These are phyloP conservation scores for Rhyacophila evoluta DNA, from an alignment of 2,888 invertebrate species.

Conservation along the genomic window DNA sequence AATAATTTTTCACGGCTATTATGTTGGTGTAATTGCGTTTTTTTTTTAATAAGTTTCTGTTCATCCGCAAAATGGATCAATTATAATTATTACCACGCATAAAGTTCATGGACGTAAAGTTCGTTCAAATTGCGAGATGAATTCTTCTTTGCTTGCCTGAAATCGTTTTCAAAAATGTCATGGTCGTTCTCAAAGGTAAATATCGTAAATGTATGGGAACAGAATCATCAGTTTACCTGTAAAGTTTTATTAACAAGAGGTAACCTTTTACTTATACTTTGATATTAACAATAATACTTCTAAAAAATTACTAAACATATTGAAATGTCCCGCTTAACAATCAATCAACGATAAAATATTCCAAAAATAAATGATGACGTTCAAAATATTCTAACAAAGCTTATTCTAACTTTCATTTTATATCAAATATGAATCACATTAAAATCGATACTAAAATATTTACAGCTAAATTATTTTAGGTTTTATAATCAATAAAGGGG, in stretches of 20 bases:
- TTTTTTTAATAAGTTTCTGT: not conserved
- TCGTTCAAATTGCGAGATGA: slow-evolving; percentile 15
- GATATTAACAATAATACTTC: not conserved
- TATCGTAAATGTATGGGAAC: slow-evolving; percentile 22
- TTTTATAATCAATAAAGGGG: too few relatives aligned
- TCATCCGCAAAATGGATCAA: slow-evolving; percentile 18
- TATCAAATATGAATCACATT: too few relatives aligned
- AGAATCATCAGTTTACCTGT: not conserved
- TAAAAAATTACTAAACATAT: not conserved
- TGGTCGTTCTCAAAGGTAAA: slow-evolving; percentile 28
- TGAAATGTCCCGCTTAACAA: not conserved
- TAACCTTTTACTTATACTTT: not conserved
- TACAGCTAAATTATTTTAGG: too few relatives aligned
- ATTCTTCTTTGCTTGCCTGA: slow-evolving; percentile 26
- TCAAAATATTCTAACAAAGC: too few relatives aligned
- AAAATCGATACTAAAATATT: too few relatives aligned
- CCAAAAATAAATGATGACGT: too few relatives aligned
- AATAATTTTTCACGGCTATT: slow-evolving; percentile 19
- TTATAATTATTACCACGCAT: not conserved
- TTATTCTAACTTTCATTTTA: too few relatives aligned
- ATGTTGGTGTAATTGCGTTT: not conserved
- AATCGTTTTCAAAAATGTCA: slow-evolving; percentile 41
- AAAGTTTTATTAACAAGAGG: not conserved
- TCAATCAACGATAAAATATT: not conserved
- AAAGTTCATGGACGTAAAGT: slow-evolving; percentile 27